Evolutionary conservation across 2,888 invertebrate genomes (phyloP).

Genomic region (Selenia dentaria): DNA sequence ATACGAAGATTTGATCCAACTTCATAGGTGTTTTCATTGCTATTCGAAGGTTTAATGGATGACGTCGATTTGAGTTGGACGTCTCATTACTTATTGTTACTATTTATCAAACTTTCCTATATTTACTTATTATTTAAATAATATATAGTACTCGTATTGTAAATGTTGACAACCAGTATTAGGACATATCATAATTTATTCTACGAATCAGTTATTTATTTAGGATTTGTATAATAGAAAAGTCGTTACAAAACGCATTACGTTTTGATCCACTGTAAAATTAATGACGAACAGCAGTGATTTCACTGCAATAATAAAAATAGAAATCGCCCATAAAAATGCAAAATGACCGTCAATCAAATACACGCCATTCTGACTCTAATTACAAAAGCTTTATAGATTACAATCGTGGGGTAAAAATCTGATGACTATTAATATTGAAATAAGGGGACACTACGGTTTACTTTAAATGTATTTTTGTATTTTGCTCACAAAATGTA

Average conservation of each 20-base stretch:
- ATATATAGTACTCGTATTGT: too few relatives aligned
- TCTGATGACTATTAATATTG: slow-evolving; percentile 66
- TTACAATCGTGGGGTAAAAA: slow-evolving; percentile 35
- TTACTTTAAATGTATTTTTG: slow-evolving; percentile 80
- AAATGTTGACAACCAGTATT: too few relatives aligned
- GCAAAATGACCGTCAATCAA: slow-evolving; percentile 49
- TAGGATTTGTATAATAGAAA: slow-evolving; percentile 5
- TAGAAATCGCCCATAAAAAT: slow-evolving; percentile 33
- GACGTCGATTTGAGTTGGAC: too few relatives aligned
- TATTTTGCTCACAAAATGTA: slow-evolving; percentile 70
- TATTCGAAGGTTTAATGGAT: too few relatives aligned
- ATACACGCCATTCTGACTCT: slow-evolving; percentile 38
- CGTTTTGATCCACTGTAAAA: slow-evolving; percentile 17
- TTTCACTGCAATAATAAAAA: slow-evolving; percentile 59
- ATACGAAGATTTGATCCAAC: too few relatives aligned
- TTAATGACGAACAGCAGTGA: slow-evolving; percentile 36
- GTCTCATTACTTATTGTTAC: too few relatives aligned
- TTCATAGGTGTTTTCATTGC: too few relatives aligned
- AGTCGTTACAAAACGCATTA: slow-evolving; percentile 20
- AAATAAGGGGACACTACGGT: slow-evolving; percentile 75
- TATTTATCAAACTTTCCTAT: too few relatives aligned
- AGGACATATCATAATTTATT: too few relatives aligned
- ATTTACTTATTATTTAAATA: too few relatives aligned
- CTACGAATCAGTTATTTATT: too few relatives aligned
- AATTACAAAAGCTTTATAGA: slow-evolving; percentile 32